phyloP scores from a whole-genome alignment of 2,888 invertebrate genomes.

The Phengaris arion region DNA sequence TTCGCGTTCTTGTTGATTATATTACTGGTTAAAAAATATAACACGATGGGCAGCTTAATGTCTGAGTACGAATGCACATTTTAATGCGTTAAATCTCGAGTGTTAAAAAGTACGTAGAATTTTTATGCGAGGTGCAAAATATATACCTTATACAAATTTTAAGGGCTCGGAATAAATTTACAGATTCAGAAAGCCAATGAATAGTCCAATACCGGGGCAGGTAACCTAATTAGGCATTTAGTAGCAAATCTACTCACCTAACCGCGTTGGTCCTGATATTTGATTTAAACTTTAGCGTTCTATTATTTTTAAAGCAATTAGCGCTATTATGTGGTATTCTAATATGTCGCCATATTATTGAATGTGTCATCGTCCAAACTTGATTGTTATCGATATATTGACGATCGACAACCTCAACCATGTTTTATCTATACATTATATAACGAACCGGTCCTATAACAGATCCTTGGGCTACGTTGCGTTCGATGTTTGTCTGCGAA shows the following conservation, averaged over 20 bases:
- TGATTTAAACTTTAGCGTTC: too few species aligned
- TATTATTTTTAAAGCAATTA: neutral
- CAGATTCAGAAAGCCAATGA: too few species aligned
- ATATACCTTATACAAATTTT: neutral
- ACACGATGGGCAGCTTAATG: neutral
- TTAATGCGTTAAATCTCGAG: neutral
- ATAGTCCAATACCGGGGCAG: too few species aligned
- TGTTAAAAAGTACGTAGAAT: neutral
- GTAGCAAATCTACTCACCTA: too few species aligned
- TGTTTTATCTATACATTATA: conserved; percentile 21
- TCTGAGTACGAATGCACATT: neutral
- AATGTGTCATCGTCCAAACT: conserved; percentile 20
- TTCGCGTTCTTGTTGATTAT: conserved; percentile 40
- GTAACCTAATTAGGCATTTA: too few species aligned
- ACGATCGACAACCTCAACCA: conserved; percentile 14
- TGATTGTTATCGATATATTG: conserved; percentile 20
- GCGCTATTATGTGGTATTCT: neutral
- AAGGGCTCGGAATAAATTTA: neutral
- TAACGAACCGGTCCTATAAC: conserved; percentile 21
- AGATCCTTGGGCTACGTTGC: conserved; percentile 24
- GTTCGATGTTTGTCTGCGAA: neutral
- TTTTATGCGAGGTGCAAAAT: neutral
- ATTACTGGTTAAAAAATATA: neutral
- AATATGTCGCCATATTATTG: conserved; percentile 16
- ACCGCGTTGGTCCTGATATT: too few species aligned